These are phyloP conservation scores for Gymnocypris eckloni DNA, from an alignment of 2,797 vertebrate species.

Conservation along the genomic window DNA sequence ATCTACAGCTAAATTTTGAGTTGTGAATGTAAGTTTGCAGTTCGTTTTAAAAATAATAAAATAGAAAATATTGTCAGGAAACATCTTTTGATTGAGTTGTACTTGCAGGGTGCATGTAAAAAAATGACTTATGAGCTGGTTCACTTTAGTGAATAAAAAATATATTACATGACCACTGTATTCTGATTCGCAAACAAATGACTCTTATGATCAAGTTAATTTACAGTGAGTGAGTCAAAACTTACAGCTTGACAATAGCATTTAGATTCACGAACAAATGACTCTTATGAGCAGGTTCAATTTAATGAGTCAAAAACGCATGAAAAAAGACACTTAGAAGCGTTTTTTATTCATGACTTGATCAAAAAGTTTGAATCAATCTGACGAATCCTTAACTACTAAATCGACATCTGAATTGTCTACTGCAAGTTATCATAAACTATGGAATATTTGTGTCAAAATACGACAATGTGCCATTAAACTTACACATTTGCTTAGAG, in stretches of 20 bases:
- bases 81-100: slow-evolving; percentile 2
- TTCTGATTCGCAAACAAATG: not conserved
- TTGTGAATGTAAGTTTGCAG: not conserved
- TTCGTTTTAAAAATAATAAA: not conserved
- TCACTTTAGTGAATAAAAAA: not conserved
- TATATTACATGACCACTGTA: not conserved
- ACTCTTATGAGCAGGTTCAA: not conserved
- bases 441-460: not conserved
- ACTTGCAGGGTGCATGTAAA: not conserved
- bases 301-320: not conserved
- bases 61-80: not conserved
- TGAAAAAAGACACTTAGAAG: not conserved
- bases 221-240: not conserved
- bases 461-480: not conserved
- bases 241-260: not conserved
- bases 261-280: not conserved
- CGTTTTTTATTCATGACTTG: not conserved
- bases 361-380: not conserved
- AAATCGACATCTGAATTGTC: not conserved
- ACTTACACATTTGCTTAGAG: not conserved
- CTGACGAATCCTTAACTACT: not conserved
- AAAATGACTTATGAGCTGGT: not conserved
- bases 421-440: not conserved
- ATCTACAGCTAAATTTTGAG: slow-evolving; percentile 5
- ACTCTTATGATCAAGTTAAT: not conserved